Evolutionary conservation across 2,888 invertebrate genomes (phyloP).

Genomic region (Hartigia nigra): DNA sequence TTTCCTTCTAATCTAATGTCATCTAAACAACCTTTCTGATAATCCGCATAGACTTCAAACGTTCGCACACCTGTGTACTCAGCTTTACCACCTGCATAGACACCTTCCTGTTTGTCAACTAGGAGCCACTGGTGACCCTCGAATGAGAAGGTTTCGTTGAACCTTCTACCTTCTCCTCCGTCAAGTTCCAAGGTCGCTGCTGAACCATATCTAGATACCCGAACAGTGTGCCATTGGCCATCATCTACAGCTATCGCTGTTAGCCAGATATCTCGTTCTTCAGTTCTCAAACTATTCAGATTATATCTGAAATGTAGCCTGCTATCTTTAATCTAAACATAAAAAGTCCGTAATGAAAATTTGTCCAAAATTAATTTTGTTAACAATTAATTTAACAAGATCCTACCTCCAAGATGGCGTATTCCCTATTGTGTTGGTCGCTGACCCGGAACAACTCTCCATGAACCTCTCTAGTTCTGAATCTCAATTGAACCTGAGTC

Average conservation of each 20-base stretch:
- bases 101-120: constrained; percentile 94
- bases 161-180: constrained; percentile 93
- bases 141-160: constrained; percentile 92
- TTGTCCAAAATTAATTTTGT: background rate
- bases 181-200: constrained; percentile 93
- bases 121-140: constrained; percentile 92
- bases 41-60: constrained; percentile 94
- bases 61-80: constrained; percentile 94
- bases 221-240: constrained; percentile 96
- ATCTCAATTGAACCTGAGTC: constrained; percentile 92
- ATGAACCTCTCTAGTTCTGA: constrained; percentile 92
- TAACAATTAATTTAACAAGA: background rate
- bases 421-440: constrained; percentile 93
- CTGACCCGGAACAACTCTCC: constrained; percentile 95
- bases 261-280: constrained; percentile 91
- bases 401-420: constrained; percentile 83
- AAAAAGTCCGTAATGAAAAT: constrained; percentile 7
- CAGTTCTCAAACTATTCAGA: constrained; percentile 89
- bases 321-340: constrained; percentile 84
- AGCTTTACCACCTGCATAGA: constrained; percentile 95
- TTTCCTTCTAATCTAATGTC: constrained; percentile 92
- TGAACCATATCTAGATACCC: constrained; percentile 90
- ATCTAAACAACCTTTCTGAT: constrained; percentile 89
- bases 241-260: constrained; percentile 92
- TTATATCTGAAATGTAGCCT: constrained; percentile 92